Percentiles rank a stretch among this genome's conserved stretches.
phyloP scores from a whole-genome alignment of 2,888 invertebrate species.

The Cryptocephalus primarius region DNA sequence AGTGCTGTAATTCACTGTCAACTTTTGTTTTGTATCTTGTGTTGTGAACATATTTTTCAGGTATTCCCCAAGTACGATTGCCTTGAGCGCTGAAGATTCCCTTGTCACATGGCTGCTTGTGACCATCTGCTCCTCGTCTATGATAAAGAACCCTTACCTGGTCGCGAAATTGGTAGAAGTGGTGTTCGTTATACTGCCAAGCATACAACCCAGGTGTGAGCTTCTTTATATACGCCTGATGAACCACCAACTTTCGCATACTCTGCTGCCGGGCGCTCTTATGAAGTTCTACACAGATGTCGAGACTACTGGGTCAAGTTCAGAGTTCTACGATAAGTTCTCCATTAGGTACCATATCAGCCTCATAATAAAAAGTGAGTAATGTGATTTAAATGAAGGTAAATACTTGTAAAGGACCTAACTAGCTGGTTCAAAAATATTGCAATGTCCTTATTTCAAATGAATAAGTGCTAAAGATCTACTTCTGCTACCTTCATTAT shows the following conservation, averaged over 20 bases:
- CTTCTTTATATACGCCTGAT: conserved; percentile 65
- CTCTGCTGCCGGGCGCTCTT: conserved; percentile 73
- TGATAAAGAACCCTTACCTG: conserved; percentile 92
- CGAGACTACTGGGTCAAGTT: conserved; percentile 94
- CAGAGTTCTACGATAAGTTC: conserved; percentile 99
- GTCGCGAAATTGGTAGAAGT: conserved; percentile 95
- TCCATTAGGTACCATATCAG: conserved; percentile 97
- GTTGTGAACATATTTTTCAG: conserved; percentile 36
- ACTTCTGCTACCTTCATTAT: too few species aligned
- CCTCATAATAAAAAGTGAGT: conserved; percentile 72
- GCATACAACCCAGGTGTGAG: conserved; percentile 44
- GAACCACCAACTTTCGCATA: conserved; percentile 76
- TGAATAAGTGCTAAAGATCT: too few species aligned
- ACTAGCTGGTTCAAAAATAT: too few species aligned
- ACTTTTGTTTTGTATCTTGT: too few species aligned
- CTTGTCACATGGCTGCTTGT: conserved; percentile 82
- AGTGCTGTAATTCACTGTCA: too few species aligned
- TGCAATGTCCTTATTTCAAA: too few species aligned
- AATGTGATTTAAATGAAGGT: neutral
- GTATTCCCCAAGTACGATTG: conserved; percentile 64
- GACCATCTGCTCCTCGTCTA: conserved; percentile 80
- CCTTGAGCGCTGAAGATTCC: conserved; percentile 68
- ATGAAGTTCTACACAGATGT: conserved; percentile 99
- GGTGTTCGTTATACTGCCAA: conserved; percentile 66
- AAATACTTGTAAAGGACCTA: too few species aligned